phyloP scores from a whole-genome alignment of 2,113 vertebrate species.

The Toxostoma redivivum region DNA sequence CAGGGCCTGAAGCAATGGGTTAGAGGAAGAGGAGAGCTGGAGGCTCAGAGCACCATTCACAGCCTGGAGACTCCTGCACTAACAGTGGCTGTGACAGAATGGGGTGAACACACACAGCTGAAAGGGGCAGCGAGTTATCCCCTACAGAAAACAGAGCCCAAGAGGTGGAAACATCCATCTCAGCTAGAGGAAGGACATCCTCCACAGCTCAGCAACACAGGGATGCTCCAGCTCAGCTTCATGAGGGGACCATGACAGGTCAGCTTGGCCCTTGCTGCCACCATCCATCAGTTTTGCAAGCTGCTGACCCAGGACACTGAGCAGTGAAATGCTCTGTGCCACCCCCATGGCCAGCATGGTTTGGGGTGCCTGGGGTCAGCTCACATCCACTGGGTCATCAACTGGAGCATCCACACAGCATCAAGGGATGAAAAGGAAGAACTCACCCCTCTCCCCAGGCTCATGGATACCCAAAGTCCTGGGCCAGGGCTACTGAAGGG shows the following conservation, averaged over 20 bases:
- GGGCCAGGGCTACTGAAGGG: not conserved
- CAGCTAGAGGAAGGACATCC: not conserved
- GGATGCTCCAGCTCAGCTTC: not conserved
- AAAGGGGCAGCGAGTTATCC: not conserved
- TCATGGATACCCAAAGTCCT: not conserved
- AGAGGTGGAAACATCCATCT: not conserved
- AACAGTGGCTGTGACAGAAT: fast-evolving
- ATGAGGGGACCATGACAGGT: fast-evolving
- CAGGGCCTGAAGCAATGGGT: not conserved
- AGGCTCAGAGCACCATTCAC: not conserved
- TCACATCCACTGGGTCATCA: not conserved
- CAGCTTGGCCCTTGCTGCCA: not conserved
- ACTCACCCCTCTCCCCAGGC: not conserved
- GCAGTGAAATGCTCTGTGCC: not conserved
- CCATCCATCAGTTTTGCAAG: not conserved
- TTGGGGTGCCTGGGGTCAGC: not conserved
- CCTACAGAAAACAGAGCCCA: not conserved
- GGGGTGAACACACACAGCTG: fast-evolving
- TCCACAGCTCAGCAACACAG: not conserved
- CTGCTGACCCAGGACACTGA: not conserved
- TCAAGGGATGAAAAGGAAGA: not conserved
- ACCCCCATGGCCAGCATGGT: fast-evolving
- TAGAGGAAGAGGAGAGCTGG: not conserved
- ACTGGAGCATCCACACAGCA: fast-evolving
- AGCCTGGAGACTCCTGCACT: not conserved